Conservation (phyloP, 2,113 vertebrate genomes). For the Semnornis frantzii region DNA sequence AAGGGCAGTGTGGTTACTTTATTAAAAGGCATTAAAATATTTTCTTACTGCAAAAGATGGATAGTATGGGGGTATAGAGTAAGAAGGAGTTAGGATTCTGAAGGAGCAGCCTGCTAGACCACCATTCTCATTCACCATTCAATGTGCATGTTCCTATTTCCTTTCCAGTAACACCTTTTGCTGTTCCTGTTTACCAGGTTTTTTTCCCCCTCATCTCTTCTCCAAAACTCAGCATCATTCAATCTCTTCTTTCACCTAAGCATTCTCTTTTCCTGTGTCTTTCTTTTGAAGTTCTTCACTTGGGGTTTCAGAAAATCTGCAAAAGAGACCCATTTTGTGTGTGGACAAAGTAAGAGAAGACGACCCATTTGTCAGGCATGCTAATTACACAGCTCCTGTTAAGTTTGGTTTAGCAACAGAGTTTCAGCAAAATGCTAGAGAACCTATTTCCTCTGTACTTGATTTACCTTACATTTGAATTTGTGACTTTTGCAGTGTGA, state of each 20-base stretch:
- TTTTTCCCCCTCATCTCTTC: not conserved
- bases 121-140: not conserved
- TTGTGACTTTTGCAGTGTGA: constrained; percentile 91
- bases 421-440: not conserved
- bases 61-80: not conserved
- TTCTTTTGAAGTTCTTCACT: not conserved
- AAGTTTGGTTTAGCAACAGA: not conserved
- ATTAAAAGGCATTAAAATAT: not conserved
- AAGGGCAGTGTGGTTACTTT: not conserved
- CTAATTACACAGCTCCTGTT: no score
- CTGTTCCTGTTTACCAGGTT: not conserved
- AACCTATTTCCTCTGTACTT: constrained; percentile 21
- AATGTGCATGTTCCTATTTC: not conserved
- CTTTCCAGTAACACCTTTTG: not conserved
- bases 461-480: constrained; percentile 61
- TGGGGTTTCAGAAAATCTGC: not conserved
- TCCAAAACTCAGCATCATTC: not conserved
- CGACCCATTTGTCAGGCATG: not conserved
- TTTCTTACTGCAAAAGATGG: not conserved
- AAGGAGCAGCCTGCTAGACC: not conserved
- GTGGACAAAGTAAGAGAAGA: not conserved
- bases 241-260: not conserved
- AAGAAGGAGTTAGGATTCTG: not conserved
- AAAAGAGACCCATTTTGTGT: not conserved
- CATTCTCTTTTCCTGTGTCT: not conserved